A percentile compares a stretch with the other conserved stretches of the same genome.
Evolutionary conservation across 2,113 vertebrate species (phyloP).

Genomic region (Dinomys branickii): DNA sequence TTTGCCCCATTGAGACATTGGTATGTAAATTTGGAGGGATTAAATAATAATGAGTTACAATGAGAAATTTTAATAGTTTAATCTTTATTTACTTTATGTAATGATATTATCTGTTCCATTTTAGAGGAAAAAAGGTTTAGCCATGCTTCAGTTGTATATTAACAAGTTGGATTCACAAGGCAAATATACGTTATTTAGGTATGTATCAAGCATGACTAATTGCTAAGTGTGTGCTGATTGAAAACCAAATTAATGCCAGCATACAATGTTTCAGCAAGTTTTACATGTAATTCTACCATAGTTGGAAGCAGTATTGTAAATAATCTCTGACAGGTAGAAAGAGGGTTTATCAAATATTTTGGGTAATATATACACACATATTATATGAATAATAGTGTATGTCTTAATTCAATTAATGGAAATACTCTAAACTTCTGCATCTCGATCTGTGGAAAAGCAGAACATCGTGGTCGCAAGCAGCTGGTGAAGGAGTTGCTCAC

Average conservation of each 20-base stretch:
- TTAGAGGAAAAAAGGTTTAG: constrained; percentile 92
- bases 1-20: constrained; percentile 93
- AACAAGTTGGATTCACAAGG: constrained; percentile 93
- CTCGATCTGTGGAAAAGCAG: neutral
- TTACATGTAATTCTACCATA: constrained; percentile 6
- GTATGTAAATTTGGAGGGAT: constrained; percentile 86
- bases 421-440: neutral
- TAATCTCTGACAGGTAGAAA: constrained; percentile 11
- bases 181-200: constrained; percentile 96
- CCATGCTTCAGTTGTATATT: constrained; percentile 93
- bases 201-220: constrained; percentile 66
- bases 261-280: constrained; percentile 35
- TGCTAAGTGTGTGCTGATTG: neutral
- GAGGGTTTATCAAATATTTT: constrained; percentile 22
- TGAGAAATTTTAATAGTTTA: constrained; percentile 50
- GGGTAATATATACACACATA: neutral
- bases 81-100: constrained; percentile 56
- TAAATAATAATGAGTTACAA: constrained; percentile 51
- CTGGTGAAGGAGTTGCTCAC: neutral
- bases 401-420: constrained; percentile 34
- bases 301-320: constrained; percentile 2
- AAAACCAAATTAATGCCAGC: constrained; percentile 31
- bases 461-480: too few species aligned
- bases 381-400: neutral
- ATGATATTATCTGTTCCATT: constrained; percentile 70